phyloP scores from a whole-genome alignment of 2,797 vertebrate species.

The Tragopan temminckii region DNA sequence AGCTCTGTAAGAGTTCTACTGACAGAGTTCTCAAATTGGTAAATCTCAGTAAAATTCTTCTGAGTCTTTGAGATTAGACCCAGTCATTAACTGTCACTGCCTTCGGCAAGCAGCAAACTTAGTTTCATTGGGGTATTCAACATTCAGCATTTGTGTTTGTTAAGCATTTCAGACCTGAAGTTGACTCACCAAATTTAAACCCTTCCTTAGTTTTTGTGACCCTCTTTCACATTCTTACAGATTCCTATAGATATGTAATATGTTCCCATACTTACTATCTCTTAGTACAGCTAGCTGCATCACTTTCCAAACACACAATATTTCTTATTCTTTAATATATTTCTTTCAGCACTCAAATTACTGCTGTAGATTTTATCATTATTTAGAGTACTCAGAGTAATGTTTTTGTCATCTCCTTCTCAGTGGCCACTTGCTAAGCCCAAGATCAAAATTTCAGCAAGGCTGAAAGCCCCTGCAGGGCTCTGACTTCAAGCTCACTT shows the following conservation, averaged over 20 bases:
- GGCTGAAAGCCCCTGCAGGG: not conserved
- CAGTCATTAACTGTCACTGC: not conserved
- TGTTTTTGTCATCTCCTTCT: not conserved
- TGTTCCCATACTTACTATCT: not conserved
- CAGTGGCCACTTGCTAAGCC: not conserved
- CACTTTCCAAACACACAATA: not conserved
- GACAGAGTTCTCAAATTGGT: slow-evolving; percentile 14
- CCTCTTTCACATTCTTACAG: not conserved
- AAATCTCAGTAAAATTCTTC: slow-evolving; percentile 45
- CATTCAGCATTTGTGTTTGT: slow-evolving; percentile 7
- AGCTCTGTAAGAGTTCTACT: slow-evolving; percentile 2
- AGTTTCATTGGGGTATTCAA: not conserved
- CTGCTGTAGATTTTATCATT: not conserved
- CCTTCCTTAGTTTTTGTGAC: not conserved
- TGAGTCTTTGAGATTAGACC: slow-evolving; percentile 43
- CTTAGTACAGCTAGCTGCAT: not conserved
- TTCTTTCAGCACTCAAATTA: not conserved
- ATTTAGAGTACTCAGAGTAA: not conserved
- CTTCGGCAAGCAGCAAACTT: slow-evolving; percentile 8
- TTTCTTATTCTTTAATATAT: not conserved
- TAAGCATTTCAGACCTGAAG: not conserved
- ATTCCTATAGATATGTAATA: not conserved
- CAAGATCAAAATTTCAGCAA: not conserved
- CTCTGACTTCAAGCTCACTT: not conserved
- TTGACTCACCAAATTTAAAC: not conserved